Percentiles rank a stretch among this genome's conserved stretches.
Conservation (phyloP, 2,888 invertebrate species). For the Acanthopleura granulata region DNA sequence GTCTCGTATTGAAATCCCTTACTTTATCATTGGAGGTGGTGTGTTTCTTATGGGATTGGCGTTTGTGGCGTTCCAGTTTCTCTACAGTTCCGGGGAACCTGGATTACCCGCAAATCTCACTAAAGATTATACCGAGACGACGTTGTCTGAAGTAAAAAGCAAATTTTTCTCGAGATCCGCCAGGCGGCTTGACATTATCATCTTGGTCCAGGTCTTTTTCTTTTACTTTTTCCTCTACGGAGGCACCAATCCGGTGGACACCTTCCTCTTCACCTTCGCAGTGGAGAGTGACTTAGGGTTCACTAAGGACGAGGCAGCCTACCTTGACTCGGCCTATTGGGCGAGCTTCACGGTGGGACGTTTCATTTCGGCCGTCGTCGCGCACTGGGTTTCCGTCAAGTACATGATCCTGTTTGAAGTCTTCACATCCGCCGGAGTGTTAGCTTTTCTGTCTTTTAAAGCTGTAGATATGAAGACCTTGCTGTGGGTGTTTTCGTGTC, state of each 20-base stretch:
- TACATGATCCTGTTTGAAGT: conserved; percentile 32
- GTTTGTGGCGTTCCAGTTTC: not conserved
- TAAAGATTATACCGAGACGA: not conserved
- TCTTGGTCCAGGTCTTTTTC: not conserved
- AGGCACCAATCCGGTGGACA: not conserved
- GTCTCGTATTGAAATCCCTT: conserved; percentile 36
- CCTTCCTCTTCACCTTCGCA: conserved; percentile 1
- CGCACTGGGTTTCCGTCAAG: conserved; percentile 31
- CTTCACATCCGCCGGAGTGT: conserved; percentile 27
- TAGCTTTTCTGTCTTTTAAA: conserved; percentile 34
- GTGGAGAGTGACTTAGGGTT: conserved; percentile 29
- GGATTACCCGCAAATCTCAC: not conserved
- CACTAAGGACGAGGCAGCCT: conserved; percentile 35
- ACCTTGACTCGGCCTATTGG: conserved; percentile 38
- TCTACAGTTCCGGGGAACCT: not conserved
- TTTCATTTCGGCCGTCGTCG: conserved; percentile 30
- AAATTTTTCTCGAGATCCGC: not conserved
- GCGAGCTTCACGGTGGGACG: conserved; percentile 36
- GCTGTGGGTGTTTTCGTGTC: conserved; percentile 34
- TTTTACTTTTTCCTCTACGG: conserved; percentile 6
- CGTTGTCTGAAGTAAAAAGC: not conserved
- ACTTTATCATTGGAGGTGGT: conserved; percentile 30
- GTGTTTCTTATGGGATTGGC: conserved; percentile 28
- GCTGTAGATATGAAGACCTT: conserved; percentile 26
- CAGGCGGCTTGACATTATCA: not conserved